Percentiles rank a stretch among this genome's conserved stretches.
These are phyloP conservation scores for Melieria picta DNA, from an alignment of 2,888 invertebrate species.

Conservation along the genomic window DNA sequence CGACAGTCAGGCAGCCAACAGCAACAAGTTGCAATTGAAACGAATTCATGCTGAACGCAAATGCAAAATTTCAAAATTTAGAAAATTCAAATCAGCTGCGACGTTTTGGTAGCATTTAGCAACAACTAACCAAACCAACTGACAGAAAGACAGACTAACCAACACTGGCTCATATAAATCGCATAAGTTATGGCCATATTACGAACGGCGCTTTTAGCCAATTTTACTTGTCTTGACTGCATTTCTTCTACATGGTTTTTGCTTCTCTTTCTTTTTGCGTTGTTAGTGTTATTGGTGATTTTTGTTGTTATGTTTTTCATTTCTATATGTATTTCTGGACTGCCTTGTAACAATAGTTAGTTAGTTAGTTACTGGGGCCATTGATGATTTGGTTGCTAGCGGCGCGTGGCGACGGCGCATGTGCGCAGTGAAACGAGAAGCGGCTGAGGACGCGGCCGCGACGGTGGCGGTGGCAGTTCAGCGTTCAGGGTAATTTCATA, in stretches of 20 bases:
- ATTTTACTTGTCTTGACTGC: not conserved
- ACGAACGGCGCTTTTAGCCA: conserved; percentile 27
- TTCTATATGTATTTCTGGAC: not conserved
- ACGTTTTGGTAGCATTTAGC: too few relatives aligned
- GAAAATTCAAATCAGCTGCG: too few relatives aligned
- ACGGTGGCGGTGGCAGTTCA: not conserved
- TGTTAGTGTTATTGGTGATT: too few relatives aligned
- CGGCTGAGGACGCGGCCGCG: not conserved
- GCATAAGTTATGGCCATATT: conserved; percentile 25
- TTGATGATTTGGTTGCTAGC: too few relatives aligned
- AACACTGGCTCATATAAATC: not conserved
- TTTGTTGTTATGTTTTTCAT: too few relatives aligned
- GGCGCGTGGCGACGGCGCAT: too few relatives aligned
- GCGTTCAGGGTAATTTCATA: conserved; percentile 16
- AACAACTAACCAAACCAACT: too few relatives aligned
- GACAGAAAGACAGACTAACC: too few relatives aligned
- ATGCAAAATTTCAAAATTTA: too few relatives aligned
- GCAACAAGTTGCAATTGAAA: too few relatives aligned
- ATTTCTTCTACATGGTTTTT: not conserved
- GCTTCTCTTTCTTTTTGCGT: conserved; percentile 6
- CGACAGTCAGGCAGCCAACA: too few relatives aligned
- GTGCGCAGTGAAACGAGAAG: not conserved
- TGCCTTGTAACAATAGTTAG: not conserved
- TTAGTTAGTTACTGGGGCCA: not conserved
- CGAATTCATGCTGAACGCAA: too few relatives aligned